Conservation (phyloP, 2,113 vertebrate genomes). For the Oryctolagus cuniculus region DNA sequence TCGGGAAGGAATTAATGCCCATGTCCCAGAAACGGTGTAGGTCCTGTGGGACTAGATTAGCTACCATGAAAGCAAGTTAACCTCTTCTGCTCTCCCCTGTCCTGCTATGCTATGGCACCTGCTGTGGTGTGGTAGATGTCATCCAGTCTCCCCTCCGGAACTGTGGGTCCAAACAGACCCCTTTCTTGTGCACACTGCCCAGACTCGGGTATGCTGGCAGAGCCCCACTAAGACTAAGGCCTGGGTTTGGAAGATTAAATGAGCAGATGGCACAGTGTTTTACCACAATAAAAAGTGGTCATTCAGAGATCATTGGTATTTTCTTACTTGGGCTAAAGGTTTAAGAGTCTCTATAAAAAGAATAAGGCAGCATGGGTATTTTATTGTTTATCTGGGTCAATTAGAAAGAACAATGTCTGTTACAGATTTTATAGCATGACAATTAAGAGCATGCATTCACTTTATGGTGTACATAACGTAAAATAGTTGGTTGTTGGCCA, state of each 20-base stretch:
- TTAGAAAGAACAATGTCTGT: not conserved
- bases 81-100: not conserved
- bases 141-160: not conserved
- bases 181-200: not conserved
- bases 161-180: not conserved
- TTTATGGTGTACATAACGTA: not conserved
- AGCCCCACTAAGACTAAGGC: not conserved
- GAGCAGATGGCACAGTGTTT: not conserved
- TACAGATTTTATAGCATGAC: not conserved
- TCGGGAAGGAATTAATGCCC: not conserved
- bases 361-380: not conserved
- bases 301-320: not conserved
- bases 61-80: not conserved
- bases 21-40: not conserved
- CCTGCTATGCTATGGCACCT: not conserved
- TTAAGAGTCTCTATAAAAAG: conserved; percentile 35
- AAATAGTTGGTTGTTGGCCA: not conserved
- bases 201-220: not conserved
- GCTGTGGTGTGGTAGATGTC: not conserved
- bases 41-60: not conserved
- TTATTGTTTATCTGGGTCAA: not conserved
- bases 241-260: not conserved
- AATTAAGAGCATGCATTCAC: not conserved
- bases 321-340: not conserved
- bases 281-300: not conserved